phyloP scores from a whole-genome alignment of 2,888 invertebrate species.

The Drosophila mayaguana region DNA sequence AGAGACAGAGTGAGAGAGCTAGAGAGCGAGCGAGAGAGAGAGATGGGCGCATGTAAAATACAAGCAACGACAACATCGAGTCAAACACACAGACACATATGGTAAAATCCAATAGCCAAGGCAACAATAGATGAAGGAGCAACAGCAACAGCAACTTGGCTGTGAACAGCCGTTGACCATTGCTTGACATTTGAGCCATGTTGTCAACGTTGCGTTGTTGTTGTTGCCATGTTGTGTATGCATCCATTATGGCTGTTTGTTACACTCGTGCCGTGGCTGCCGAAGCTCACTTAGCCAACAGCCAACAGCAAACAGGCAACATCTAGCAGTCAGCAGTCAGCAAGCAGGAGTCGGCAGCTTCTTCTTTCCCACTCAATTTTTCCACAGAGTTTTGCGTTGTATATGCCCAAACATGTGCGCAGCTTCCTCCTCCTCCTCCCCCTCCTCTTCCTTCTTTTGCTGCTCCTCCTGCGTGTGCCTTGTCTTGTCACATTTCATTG shows the following conservation, averaged over 20 bases:
- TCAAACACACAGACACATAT: slow-evolving; percentile 47
- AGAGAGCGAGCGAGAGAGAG: neutral
- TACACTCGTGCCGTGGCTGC: slow-evolving; percentile 48
- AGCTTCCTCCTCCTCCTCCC: neutral
- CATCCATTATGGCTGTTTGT: slow-evolving; percentile 74
- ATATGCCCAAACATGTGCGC: slow-evolving; percentile 27
- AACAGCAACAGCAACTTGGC: slow-evolving; percentile 12
- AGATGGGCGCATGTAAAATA: slow-evolving; percentile 55
- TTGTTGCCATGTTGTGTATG: slow-evolving; percentile 58
- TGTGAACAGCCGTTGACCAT: slow-evolving; percentile 72
- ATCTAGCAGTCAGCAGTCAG: neutral
- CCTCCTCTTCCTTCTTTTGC: neutral
- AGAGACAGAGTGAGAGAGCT: neutral
- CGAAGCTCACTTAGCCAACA: slow-evolving; percentile 30
- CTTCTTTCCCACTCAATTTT: slow-evolving; percentile 5
- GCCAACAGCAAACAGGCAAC: neutral
- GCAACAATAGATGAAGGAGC: slow-evolving; percentile 46
- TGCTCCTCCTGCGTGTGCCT: neutral
- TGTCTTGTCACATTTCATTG: slow-evolving; percentile 54
- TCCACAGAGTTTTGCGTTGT: slow-evolving; percentile 13
- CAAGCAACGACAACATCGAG: slow-evolving; percentile 56
- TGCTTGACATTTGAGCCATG: slow-evolving; percentile 81
- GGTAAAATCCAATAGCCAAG: slow-evolving; percentile 44
- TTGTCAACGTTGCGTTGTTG: slow-evolving; percentile 71
- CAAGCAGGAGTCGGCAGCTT: neutral